A percentile compares a stretch with the other conserved stretches of the same genome.
These are phyloP conservation scores for Bombus pascuorum DNA, from an alignment of 1,140 invertebrate genomes.

Conservation along the genomic window DNA sequence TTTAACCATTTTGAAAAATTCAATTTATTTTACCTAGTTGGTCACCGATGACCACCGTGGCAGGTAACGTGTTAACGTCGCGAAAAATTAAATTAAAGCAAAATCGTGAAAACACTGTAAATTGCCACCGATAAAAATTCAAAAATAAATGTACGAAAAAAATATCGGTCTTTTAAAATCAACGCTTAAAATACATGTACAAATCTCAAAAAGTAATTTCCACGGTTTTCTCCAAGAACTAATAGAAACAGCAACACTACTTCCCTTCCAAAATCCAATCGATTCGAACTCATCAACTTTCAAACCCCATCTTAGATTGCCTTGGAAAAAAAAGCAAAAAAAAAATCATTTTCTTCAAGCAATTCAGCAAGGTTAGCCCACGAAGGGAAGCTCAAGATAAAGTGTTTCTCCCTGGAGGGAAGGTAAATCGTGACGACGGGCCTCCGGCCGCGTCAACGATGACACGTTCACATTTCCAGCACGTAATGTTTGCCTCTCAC, in stretches of 20 bases:
- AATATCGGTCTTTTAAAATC: too few relatives aligned
- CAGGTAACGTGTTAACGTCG: too few relatives aligned
- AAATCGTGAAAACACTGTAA: too few relatives aligned
- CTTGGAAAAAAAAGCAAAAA: not conserved
- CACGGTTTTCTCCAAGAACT: not conserved
- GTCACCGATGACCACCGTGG: too few relatives aligned
- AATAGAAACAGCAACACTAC: accelerated
- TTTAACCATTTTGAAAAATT: too few relatives aligned
- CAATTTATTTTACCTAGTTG: too few relatives aligned
- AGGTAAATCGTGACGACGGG: not conserved
- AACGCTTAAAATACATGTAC: not conserved
- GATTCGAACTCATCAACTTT: not conserved
- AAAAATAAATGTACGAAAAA: too few relatives aligned
- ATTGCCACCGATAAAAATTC: too few relatives aligned
- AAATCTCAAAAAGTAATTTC: not conserved
- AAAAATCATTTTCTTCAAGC: too few relatives aligned
- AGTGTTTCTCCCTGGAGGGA: not conserved
- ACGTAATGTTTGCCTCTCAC: too few relatives aligned
- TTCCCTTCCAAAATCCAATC: not conserved
- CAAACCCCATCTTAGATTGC: not conserved
- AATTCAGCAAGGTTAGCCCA: not conserved
- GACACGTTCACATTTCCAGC: not conserved
- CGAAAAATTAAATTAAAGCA: too few relatives aligned
- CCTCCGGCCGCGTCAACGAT: not conserved
- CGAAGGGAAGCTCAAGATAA: not conserved